Evolutionary conservation across 2,113 vertebrate species (phyloP).

Genomic region (Xenus cinereus): DNA sequence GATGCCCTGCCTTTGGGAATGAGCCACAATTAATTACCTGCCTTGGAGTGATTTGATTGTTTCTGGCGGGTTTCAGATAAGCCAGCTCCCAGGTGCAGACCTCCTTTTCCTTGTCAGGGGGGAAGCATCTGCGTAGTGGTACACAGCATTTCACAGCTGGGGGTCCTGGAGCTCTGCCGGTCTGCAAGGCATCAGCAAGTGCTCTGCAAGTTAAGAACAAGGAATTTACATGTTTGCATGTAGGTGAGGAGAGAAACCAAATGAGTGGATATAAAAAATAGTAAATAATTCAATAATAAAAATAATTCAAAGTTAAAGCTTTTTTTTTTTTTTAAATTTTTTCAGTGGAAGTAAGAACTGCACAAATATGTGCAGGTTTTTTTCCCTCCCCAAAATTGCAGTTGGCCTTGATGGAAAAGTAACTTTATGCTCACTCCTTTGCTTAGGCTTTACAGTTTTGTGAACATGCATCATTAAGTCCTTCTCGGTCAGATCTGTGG

Average conservation of each 20-base stretch:
- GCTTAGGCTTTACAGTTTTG: not conserved
- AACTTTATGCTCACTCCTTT: not conserved
- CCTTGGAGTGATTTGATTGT: not conserved
- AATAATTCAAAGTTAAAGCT: not conserved
- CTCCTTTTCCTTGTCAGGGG: not conserved
- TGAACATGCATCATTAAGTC: not conserved
- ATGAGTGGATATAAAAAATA: not conserved
- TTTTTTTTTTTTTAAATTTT: not conserved
- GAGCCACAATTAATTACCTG: not conserved
- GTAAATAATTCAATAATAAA: not conserved
- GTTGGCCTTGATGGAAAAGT: not conserved
- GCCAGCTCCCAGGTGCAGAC: not conserved
- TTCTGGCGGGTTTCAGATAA: not conserved
- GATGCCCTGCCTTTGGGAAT: not conserved
- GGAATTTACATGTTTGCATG: not conserved
- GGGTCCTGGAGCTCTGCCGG: not conserved
- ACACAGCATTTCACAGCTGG: not conserved
- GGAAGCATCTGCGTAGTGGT: not conserved
- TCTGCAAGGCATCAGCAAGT: not conserved
- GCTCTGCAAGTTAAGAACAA: not conserved
- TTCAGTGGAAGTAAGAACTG: not conserved
- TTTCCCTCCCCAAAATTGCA: accelerated
- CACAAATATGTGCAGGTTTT: not conserved
- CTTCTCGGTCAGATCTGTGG: not conserved
- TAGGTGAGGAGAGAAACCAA: not conserved